Percentiles rank a stretch among this genome's conserved stretches.
Evolutionary conservation across 2,113 vertebrate species (phyloP).

Genomic region (Columba livia): DNA sequence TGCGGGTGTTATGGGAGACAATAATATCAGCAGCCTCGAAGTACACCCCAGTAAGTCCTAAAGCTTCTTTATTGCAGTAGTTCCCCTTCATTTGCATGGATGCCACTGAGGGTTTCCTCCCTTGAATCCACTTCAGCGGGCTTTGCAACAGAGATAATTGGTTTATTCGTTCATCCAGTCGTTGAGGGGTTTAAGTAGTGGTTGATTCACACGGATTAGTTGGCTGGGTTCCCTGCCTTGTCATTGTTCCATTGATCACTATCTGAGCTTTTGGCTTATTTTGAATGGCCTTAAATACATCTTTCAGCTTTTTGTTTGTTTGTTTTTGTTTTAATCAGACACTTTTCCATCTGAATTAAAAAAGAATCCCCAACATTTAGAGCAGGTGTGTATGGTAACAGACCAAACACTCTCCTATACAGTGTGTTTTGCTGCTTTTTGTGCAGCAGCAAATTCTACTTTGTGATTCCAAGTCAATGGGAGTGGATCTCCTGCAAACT

Average conservation of each 20-base stretch:
- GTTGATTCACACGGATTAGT: constrained; percentile 37
- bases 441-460: neutral
- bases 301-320: neutral
- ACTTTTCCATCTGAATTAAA: neutral
- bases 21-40: neutral
- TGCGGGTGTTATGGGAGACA: neutral
- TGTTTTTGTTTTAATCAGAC: neutral
- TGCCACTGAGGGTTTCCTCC: neutral
- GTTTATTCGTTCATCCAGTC: neutral
- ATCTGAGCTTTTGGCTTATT: neutral
- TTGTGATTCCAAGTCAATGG: neutral
- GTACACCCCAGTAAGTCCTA: neutral
- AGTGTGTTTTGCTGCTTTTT: neutral
- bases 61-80: neutral
- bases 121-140: neutral
- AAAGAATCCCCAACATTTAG: neutral
- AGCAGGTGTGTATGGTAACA: neutral
- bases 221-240: neutral
- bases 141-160: constrained; percentile 17
- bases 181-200: neutral
- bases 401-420: neutral
- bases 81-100: neutral
- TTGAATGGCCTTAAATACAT: neutral
- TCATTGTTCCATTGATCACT: constrained; percentile 26
- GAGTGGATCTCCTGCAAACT: neutral